Evolutionary conservation across 2,888 invertebrate genomes (phyloP).

Genomic region (Tridacna crocea): DNA sequence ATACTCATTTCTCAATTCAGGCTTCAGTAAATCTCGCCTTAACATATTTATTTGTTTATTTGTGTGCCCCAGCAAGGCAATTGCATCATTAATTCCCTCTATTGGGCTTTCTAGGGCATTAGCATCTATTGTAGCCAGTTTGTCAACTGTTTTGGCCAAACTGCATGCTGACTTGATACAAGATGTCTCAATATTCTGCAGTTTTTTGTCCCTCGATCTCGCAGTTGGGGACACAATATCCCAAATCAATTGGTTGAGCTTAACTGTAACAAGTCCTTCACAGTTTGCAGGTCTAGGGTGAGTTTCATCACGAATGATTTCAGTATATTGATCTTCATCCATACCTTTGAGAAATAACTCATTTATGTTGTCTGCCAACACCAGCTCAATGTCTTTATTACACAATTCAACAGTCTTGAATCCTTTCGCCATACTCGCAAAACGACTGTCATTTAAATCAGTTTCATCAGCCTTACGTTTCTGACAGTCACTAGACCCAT

Average conservation of each 20-base stretch:
- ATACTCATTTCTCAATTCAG: conserved; percentile 23
- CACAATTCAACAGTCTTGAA: no score
- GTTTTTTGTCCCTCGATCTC: conserved; percentile 31
- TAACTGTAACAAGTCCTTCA: conserved; percentile 39
- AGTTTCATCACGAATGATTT: no score
- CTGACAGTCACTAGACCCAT: no score
- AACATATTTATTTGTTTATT: conserved; percentile 31
- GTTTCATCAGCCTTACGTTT: no score
- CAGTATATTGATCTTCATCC: no score
- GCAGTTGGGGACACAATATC: conserved; percentile 24
- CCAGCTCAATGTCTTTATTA: no score
- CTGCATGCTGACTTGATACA: conserved; percentile 36
- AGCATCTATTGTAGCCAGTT: conserved; percentile 14
- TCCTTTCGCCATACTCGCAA: no score
- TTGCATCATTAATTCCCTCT: conserved; percentile 28
- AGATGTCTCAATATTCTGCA: conserved; percentile 30
- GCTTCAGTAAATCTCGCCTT: conserved; percentile 2
- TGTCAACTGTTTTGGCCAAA: conserved; percentile 36
- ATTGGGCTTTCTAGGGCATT: conserved; percentile 6
- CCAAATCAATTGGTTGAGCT: conserved; percentile 43
- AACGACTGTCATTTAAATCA: no score
- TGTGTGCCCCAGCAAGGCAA: conserved; percentile 35
- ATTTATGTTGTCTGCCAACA: no score
- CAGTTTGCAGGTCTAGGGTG: conserved; percentile 27
- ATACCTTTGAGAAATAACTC: no score